A percentile compares a stretch with the other conserved stretches of the same genome.
Conservation (phyloP, 2,888 invertebrate genomes). For the Amiota minor region DNA sequence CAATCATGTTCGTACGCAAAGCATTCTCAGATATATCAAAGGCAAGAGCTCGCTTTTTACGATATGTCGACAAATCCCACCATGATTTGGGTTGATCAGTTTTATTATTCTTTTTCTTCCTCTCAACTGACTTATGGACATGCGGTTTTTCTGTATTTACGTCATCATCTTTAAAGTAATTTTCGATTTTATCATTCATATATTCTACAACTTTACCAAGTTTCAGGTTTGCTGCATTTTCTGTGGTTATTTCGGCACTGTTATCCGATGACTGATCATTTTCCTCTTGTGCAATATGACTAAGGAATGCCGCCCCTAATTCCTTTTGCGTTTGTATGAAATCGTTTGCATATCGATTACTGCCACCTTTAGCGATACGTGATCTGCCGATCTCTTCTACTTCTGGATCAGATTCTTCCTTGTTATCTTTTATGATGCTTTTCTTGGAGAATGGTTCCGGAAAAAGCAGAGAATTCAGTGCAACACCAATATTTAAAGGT, state of each 20-base stretch:
- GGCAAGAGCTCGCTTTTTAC: constrained; percentile 44
- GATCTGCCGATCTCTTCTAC: constrained; percentile 41
- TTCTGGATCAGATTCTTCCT: constrained; percentile 34
- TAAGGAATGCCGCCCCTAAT: constrained; percentile 55
- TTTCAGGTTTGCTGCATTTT: constrained; percentile 22
- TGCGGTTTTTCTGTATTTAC: neutral
- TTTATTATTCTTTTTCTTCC: neutral
- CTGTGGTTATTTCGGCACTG: constrained; percentile 25
- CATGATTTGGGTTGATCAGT: constrained; percentile 46
- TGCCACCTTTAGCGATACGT: constrained; percentile 34
- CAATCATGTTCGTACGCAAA: constrained; percentile 58
- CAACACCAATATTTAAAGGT: constrained; percentile 50
- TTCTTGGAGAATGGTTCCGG: constrained; percentile 60
- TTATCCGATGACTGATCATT: constrained; percentile 29
- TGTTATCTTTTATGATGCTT: constrained; percentile 30
- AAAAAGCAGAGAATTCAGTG: constrained; percentile 58
- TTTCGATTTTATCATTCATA: constrained; percentile 38
- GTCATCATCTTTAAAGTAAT: constrained; percentile 50
- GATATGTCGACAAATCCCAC: constrained; percentile 61
- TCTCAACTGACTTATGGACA: neutral
- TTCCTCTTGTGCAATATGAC: constrained; percentile 40
- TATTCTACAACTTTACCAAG: neutral
- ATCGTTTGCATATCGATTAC: constrained; percentile 48
- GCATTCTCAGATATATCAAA: constrained; percentile 37
- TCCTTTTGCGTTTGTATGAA: constrained; percentile 58